Evolutionary conservation across 1,140 invertebrate genomes (phyloP).

Genomic region (Diploscapter pachys): DNA sequence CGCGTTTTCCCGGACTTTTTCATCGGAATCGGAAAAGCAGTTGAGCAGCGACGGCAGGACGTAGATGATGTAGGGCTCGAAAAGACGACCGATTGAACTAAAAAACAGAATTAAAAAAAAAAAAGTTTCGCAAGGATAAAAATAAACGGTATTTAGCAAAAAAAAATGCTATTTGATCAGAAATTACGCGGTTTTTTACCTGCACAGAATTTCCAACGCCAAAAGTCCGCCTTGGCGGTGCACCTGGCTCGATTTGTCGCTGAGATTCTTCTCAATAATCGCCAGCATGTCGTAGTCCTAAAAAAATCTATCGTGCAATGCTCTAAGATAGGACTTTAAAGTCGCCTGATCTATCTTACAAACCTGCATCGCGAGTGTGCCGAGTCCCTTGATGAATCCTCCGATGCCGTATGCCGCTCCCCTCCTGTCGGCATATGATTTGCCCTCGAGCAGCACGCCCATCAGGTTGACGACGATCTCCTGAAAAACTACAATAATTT

Average conservation of each 20-base stretch:
- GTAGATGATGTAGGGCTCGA: constrained; percentile 94
- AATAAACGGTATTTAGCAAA: neutral
- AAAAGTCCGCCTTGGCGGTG: constrained; percentile 82
- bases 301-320: neutral
- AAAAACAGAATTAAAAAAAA: constrained; percentile 16
- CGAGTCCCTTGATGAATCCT: constrained; percentile 86
- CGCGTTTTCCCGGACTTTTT: constrained; percentile 73
- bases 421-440: constrained; percentile 92
- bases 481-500: too few relatives aligned
- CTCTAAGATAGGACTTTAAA: constrained; percentile 64
- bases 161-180: too few relatives aligned
- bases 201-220: constrained; percentile 94
- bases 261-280: constrained; percentile 22
- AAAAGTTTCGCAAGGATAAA: neutral
- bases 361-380: constrained; percentile 56
- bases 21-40: constrained; percentile 90
- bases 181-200: constrained; percentile 3
- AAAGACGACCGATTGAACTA: constrained; percentile 68
- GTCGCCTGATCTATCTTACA: too few relatives aligned
- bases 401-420: constrained; percentile 84
- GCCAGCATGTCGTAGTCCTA: constrained; percentile 16
- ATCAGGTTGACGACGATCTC: too few relatives aligned
- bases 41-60: constrained; percentile 87
- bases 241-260: constrained; percentile 23
- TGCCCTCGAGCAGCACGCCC: constrained; percentile 79